Base-by-base conservation (phyloP, 30 jellyfish, hydroid and myxozoan genomes). In the Aurelia sp. region DNA sequence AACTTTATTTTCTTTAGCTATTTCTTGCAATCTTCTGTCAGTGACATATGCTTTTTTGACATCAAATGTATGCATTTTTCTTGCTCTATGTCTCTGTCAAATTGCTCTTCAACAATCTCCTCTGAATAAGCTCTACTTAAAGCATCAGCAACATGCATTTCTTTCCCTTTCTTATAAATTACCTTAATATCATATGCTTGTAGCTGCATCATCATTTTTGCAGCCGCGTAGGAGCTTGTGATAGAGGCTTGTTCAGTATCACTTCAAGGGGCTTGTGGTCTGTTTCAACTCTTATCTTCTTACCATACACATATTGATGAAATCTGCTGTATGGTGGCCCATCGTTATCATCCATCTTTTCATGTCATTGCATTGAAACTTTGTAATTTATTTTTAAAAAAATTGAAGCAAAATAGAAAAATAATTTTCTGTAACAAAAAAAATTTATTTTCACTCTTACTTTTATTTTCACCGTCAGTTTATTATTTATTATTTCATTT, bases 261-360 rank as follows among this genome's bases (percentile, higher is more conserved):
- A 59, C 77, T 27, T 76, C 87, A 12, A 76, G 70, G 15, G 87
- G 87, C 79, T 76, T 58, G 58, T 55, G 80, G 19, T 51, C 87
- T 16, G 79, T 76, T 35, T 76, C 80, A 76, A 76, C 70, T 48
- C 48, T 73, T 13, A 76, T 76, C 58, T 55, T 55, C 58, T 59
- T 53, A 16, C 87, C 79, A 76, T 22, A 58, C 61, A 58, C 78
- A 76, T 52, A 58, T 37, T 59, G 62, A 22, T 76, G 79, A 76
- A 76, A 76, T 59, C 77, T 18, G 7, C n/a, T n/a, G n/a, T n/a
- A n/a, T n/a, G n/a, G n/a, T n/a, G n/a, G n/a, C n/a, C n/a, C n/a
- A n/a, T n/a, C n/a, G n/a, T n/a, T n/a, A n/a, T n/a, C n/a, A n/a
- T n/a, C n/a, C n/a, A n/a, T n/a, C n/a, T n/a, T n/a, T n/a, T n/a